Evolutionary conservation across 1,140 invertebrate species (phyloP), one percentile per base, ranked within the genome.

Genomic region (Vanessa tameamea): DNA sequence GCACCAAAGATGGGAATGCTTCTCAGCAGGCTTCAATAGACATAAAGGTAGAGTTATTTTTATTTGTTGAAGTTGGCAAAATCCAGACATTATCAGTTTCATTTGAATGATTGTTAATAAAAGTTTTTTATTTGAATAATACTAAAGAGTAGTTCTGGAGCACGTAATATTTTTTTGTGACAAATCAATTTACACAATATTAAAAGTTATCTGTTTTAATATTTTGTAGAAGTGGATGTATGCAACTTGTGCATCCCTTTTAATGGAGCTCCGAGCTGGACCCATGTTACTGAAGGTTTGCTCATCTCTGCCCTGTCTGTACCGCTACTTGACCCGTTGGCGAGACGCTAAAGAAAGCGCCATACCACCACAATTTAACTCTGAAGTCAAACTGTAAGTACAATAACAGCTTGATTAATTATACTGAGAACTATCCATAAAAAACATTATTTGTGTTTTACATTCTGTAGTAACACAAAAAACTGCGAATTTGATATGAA

Each of bases 231-330:
- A 93, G 80, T 92, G 91, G 90, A 77, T 93, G 79, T 80, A 84
- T 59, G 84, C 87, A 51, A 90, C 87, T 8, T 92, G 88, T 64
- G 74, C 83, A 16, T 88, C 93, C 47, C 88, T 97, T 16, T 94
- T 96, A 79, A 94, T 94, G 84, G 86, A 90, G 69, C 92, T 97
- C 72, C 94, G 95, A 78, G 97, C 96, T n/a, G 96, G 96, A 9
- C 95, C 97, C 77, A 95, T 95, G 16, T 88, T 98, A n/a, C 91
- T 98, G 43, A 95, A 97, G 76, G 95, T 97, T 77, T 97, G 97
- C 86, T 93, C 95, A 0, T 95, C 94, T 78, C 92, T 98, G 76
- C 95, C 96, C 0, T 95, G 96, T 78, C 94, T 98, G 23, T 95
- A 95, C 66, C 94, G 96, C 59, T 97, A 97, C 82, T 94, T 96